Conservation (phyloP, 1,140 invertebrate species). For the Tetragnatha versicolor region DNA sequence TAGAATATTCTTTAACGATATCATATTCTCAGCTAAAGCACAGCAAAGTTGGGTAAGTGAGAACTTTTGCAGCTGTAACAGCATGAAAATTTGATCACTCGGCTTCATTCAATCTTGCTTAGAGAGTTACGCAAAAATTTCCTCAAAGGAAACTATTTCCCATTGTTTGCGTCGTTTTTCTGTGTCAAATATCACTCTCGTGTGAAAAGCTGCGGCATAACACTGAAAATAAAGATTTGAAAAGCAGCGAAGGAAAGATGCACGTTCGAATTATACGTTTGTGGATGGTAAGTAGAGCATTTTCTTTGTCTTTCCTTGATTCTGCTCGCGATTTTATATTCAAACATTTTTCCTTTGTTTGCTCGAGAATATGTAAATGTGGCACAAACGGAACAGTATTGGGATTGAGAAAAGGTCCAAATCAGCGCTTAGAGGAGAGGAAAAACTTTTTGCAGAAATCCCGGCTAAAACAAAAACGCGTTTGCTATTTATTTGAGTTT, state of each 20-base stretch:
- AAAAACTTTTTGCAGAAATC: slow-evolving; percentile 43
- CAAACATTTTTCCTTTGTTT: slow-evolving; percentile 41
- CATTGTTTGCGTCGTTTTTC: background rate
- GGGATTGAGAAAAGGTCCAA: slow-evolving; percentile 49
- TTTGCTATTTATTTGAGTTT: slow-evolving; percentile 50
- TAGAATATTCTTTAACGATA: too few relatives aligned
- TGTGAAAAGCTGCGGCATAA: slow-evolving; percentile 37
- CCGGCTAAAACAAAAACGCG: slow-evolving; percentile 34
- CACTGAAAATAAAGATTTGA: slow-evolving; percentile 32
- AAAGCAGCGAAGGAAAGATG: slow-evolving; percentile 41
- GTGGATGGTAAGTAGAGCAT: slow-evolving; percentile 44
- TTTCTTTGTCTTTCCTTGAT: slow-evolving; percentile 50
- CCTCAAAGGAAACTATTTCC: background rate
- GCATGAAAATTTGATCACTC: too few relatives aligned
- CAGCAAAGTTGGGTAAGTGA: too few relatives aligned
- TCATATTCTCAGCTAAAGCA: too few relatives aligned
- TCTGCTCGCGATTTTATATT: slow-evolving; percentile 47
- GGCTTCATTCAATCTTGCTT: too few relatives aligned
- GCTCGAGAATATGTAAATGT: slow-evolving; percentile 50
- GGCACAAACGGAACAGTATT: slow-evolving; percentile 43
- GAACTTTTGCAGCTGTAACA: too few relatives aligned
- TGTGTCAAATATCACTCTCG: slow-evolving; percentile 46
- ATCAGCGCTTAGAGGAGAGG: slow-evolving; percentile 46
- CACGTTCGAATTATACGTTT: slow-evolving; percentile 55
- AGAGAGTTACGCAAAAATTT: too few relatives aligned